These are phyloP conservation scores for Meandrina meandrites DNA, from an alignment of 92 coral and sea anemone species.

Conservation along the genomic window DNA sequence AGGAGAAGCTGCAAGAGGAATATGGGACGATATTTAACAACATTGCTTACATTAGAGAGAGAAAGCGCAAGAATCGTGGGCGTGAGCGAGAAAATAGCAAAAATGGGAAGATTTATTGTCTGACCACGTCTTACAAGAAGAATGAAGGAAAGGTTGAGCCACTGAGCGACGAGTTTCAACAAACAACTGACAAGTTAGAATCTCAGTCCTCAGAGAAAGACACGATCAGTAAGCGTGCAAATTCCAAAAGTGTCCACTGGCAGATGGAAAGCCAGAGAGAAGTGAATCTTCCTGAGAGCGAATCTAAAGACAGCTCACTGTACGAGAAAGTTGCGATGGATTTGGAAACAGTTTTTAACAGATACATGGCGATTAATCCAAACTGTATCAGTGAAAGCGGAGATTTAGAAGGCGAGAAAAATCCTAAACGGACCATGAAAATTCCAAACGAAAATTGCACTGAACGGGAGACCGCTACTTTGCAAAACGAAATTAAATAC, in stretches of 20 bases:
- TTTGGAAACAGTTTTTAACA: conserved; percentile 21
- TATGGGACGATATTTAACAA: conserved; percentile 60
- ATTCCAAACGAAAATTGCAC: not conserved
- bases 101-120: not conserved
- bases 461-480: not conserved
- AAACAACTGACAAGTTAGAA: not conserved
- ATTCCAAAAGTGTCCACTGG: not conserved
- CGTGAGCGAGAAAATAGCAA: not conserved
- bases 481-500: conserved; percentile 18
- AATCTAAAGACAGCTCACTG: not conserved
- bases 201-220: not conserved
- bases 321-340: conserved; percentile 31
- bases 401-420: not conserved
- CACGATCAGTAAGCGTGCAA: not conserved
- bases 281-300: too few relatives aligned
- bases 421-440: not conserved
- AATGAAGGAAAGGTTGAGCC: not conserved
- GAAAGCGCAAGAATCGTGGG: not conserved
- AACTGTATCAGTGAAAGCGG: not conserved
- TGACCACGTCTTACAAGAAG: not conserved
- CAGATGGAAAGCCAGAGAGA: too few relatives aligned
- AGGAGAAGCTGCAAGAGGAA: conserved; percentile 44
- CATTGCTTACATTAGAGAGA: conserved; percentile 40
- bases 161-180: not conserved
- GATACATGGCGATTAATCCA: not conserved